These are phyloP conservation scores for Eospalax fontanierii DNA, from an alignment of 2,797 vertebrate genomes.

Conservation along the genomic window DNA sequence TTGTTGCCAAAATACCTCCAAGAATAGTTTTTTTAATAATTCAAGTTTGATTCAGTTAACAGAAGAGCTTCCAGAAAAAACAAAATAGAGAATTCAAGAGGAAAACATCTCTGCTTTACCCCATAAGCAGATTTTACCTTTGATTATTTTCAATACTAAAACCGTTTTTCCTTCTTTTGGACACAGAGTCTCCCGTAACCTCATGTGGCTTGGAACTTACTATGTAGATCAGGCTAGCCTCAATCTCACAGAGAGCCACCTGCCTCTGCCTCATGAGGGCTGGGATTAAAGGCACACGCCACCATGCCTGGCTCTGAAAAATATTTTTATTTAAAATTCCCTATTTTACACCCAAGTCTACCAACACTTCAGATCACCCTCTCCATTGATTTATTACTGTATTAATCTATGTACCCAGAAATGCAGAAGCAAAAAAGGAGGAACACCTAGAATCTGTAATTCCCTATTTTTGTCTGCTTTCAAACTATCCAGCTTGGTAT, in stretches of 20 bases:
- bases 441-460: not conserved
- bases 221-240: too few species aligned
- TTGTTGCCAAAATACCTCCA: constrained; percentile 64
- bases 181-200: too few species aligned
- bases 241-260: too few species aligned
- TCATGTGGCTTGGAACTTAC: too few species aligned
- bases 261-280: too few species aligned
- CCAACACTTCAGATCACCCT: not conserved
- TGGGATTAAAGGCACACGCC: too few species aligned
- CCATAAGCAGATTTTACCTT: constrained; percentile 47
- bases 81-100: not conserved
- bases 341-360: not conserved
- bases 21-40: constrained; percentile 44
- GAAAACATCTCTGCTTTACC: not conserved
- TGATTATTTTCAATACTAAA: not conserved
- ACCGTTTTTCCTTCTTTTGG: too few species aligned
- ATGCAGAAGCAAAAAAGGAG: not conserved
- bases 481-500: not conserved
- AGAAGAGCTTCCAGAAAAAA: constrained; percentile 59
- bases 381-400: not conserved
- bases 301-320: not conserved
- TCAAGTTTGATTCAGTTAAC: constrained; percentile 29
- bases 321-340: not conserved
- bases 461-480: not conserved
- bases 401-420: not conserved